Base-by-base conservation (phyloP, 2,888 invertebrate species). In the Abrostola tripartita region DNA sequence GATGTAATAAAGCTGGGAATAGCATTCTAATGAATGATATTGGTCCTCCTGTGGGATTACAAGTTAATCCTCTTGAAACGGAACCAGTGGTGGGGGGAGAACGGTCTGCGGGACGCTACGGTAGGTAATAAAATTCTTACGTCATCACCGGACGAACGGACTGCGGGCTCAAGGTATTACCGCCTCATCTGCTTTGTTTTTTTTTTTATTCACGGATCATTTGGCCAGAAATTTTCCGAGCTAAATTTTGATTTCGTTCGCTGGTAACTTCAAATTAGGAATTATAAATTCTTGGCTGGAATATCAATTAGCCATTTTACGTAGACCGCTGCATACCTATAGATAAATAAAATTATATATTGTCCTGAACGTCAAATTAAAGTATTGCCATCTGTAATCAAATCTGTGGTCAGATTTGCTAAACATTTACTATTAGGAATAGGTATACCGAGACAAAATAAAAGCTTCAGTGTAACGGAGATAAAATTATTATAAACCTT, bases 11-110 rank as follows among this genome's bases (percentile, higher is more conserved):
- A 90, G 88, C 89, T 88, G 87, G 86, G 85, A 90, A 90, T 90
- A 88, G 89, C 88, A 92, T 92, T 93, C 89, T 92, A 92, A 93
- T 93, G 88, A 92, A 93, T 91, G 92, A 87, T 92, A 92, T 91
- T 90, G 90, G 90, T 88, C 86, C 90, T 93, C 89, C 90, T 87
- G 85, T 84, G 88, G 92, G 93, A 93, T 94, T 91, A 93, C 90
- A 91, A 91, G 91, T 89, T 93, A 93, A 94, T 93, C 93, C 93
- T 90, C 89, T 92, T 91, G 89, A 90, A 92, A 89, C 87, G 86
- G 85, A 85, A 83, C 82, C 79, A 80, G 82, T 74, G 79, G 71
- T 76, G 78, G 76, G 73, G 78, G 74, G 73, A 70, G 68, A 73
- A 72, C 73, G 74, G 76, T 68, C 67, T 67, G 71, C 76, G 79